Evolutionary conservation across 2,888 invertebrate species (phyloP).

Genomic region (Ornithoptera priamus): DNA sequence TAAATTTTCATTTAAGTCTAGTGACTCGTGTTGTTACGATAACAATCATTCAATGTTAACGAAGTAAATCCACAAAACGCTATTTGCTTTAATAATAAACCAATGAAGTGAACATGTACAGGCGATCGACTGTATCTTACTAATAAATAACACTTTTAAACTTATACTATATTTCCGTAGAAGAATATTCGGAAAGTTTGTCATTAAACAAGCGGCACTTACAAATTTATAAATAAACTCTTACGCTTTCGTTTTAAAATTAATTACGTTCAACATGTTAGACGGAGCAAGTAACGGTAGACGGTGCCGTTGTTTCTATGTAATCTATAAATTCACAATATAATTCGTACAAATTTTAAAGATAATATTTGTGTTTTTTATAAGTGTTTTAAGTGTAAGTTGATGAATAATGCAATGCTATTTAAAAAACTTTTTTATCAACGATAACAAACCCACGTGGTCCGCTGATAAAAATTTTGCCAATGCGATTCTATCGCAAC

Average conservation of each 20-base stretch:
- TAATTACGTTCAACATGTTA: constrained; percentile 12
- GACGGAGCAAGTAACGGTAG: constrained; percentile 5
- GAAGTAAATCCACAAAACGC: not conserved
- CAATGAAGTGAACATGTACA: not conserved
- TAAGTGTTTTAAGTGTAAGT: no score
- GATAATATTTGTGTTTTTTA: no score
- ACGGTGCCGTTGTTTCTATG: constrained; percentile 9
- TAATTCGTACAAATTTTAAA: no score
- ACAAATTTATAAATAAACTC: constrained; percentile 17
- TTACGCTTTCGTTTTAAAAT: constrained; percentile 20
- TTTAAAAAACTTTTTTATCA: constrained; percentile 23
- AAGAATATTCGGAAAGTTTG: not conserved
- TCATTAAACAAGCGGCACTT: constrained; percentile 4
- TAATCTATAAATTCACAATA: constrained; percentile 17
- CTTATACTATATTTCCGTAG: not conserved
- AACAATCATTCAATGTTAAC: not conserved
- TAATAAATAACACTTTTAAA: not conserved
- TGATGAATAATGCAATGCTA: constrained; percentile 2
- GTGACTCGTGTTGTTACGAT: not conserved
- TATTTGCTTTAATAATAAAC: not conserved
- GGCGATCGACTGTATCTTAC: not conserved
- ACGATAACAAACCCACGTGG: constrained; percentile 36
- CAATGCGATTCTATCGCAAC: not conserved
- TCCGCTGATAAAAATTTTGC: constrained; percentile 20
- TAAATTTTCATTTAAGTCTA: not conserved